Evolutionary conservation across 2,797 vertebrate species (phyloP), one percentile per base, ranked within the genome.

Genomic region (Leontocebus nigricollis): DNA sequence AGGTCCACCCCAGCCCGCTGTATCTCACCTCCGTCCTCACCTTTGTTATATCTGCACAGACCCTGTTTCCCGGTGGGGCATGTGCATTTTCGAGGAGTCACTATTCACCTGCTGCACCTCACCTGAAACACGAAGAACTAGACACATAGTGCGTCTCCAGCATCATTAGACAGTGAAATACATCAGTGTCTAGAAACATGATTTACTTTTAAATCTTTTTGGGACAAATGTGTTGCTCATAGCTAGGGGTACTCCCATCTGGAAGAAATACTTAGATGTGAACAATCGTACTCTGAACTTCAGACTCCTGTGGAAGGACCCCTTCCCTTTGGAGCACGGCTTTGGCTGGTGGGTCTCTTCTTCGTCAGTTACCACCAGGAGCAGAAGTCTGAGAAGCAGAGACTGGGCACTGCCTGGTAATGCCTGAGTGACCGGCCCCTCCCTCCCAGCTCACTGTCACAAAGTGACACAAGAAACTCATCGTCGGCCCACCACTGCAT

Each of bases 1-100:
- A 2, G 75, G 15, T 19, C 27, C 30, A 33, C 8, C 3, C 41
- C 2, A 48, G 9, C 75, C 27, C 2, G 0, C 4, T 0, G 17
- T 30, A 20, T 48, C 17, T 48, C 75, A 48, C 46, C 15, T 77
- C 44, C 30, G 2, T 46, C 14, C 15, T 48, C 3, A 33, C 75
- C 30, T 48, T 0, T 1, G 10, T 33, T 5, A 19, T 19, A 19
- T 20, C 27, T 48, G 44, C 44, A 6, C 17, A 46, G 73, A 19
- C 15, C 4, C 44, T 19, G 4, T 30, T 46, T 77, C 75, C 75
- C 5, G 5, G 48, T 33, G 19, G 75, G 44, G 5, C 44, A 5
- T 20, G 27, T 11, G 27, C 9, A 5, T 72, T 72, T 39, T 11
- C 36, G 20, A 36, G 36, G 36, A 36, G n/a, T 10, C 10, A 24